Conservation (phyloP, 1,140 invertebrate genomes). For the Neodiprion fabricii region DNA sequence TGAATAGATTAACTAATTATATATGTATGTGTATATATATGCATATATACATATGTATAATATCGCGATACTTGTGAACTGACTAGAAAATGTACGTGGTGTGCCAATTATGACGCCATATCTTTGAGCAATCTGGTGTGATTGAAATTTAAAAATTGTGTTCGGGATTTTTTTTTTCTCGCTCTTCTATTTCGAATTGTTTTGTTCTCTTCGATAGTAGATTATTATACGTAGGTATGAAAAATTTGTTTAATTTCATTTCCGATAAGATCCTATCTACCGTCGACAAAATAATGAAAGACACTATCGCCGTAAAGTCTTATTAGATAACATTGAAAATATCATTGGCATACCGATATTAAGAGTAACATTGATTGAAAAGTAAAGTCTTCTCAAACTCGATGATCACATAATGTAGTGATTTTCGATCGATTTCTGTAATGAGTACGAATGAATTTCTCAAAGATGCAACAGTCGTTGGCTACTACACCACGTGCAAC, state of each 20-base stretch:
- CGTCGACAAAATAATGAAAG: background rate
- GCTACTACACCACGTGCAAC: slow-evolving; percentile 35
- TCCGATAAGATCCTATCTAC: slow-evolving; percentile 17
- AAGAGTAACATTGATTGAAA: no score
- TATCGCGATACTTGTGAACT: background rate
- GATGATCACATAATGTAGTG: no score
- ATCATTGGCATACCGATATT: no score
- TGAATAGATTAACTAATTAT: slow-evolving; percentile 6
- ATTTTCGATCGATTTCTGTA: no score
- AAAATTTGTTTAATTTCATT: slow-evolving; percentile 8
- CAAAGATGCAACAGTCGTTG: background rate
- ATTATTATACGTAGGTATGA: background rate
- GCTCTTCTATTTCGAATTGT: background rate
- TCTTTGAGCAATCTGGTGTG: background rate
- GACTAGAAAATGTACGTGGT: slow-evolving; percentile 17
- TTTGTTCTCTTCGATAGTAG: background rate
- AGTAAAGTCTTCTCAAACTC: no score
- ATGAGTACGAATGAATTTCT: background rate
- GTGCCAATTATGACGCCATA: background rate
- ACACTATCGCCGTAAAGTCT: no score
- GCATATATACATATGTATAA: no score
- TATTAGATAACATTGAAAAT: no score
- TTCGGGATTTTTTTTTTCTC: background rate
- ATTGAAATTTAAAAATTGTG: background rate
- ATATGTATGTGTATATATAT: no score